Evolutionary conservation across 2,113 vertebrate species (phyloP), one percentile per base, ranked within the genome.

Genomic region (Malurus melanocephalus): DNA sequence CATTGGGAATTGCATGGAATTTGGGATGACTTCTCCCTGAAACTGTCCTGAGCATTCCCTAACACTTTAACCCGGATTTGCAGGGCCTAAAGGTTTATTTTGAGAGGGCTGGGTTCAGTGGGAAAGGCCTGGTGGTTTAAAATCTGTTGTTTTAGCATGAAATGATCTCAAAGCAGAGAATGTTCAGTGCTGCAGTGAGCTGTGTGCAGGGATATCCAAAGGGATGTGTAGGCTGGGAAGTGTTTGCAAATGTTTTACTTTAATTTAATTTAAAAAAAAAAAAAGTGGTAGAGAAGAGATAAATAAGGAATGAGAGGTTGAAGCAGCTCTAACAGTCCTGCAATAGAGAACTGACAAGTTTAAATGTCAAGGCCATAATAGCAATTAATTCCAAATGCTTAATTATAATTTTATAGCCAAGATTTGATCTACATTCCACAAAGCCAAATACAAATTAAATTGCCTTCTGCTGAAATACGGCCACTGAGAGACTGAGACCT

Each of bases 371-470:
- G 68, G 53, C 65, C 23, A 14, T 92, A 64, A 77, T 9, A 93
- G 28, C 42, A 78, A 88, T 93, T 95, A 92, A 88, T 85, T 83
- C 45, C 80, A 77, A 93, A 89, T 74, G 33, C 16, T 87, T 93
- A 83, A 56, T 82, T 91, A 60, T 60, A 3, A 66, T 78, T 82
- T 83, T 83, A 33, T 84, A 22, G 75, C 69, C 61, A 65, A 59
- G 59, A 79, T 72, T 60, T 84, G 28, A 43, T 91, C 66, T 86
- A 30, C 15, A 3, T 76, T 46, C 26, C n/a, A 20, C 53, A 81
- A 62, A 86, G 51, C 62, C 69, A 90, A 90, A 76, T 65, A 80
- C 32, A 87, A 65, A 72, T 57, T 80, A 87, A 92, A 81, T 53
- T 83, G 20, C 52, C 46, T 86, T 28, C 65, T 2, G 6, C 45